phyloP scores from a whole-genome alignment of 2,888 invertebrate species.

The Adineta ricciae region DNA sequence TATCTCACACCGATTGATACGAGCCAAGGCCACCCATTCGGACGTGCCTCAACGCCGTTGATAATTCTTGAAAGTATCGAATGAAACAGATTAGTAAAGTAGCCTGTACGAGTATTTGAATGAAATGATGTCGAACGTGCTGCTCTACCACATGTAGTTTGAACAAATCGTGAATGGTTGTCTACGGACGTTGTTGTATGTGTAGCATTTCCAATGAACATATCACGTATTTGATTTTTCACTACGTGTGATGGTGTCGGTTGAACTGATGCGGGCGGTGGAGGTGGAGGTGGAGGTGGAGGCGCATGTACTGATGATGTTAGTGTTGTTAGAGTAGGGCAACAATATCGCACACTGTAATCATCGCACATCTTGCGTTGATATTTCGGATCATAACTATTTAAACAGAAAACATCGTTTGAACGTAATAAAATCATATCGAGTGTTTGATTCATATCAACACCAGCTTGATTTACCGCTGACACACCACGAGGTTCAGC shows the following conservation, averaged over 20 bases:
- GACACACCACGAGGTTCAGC: neutral
- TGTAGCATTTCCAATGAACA: neutral
- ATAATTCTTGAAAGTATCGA: neutral
- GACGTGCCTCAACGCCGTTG: neutral
- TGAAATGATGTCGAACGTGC: neutral
- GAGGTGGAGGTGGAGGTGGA: no score
- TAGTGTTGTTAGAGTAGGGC: neutral
- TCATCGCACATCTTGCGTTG: slow-evolving; percentile 6
- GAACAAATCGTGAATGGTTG: neutral
- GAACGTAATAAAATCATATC: neutral
- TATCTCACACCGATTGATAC: slow-evolving; percentile 13
- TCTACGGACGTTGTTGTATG: neutral
- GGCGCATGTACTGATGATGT: neutral
- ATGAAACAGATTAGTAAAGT: neutral
- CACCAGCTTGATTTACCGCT: neutral
- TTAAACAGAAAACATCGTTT: neutral
- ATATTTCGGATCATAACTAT: slow-evolving; percentile 16
- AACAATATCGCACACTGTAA: slow-evolving; percentile 3
- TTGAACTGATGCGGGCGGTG: no score
- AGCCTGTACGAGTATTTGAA: neutral
- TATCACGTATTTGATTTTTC: neutral
- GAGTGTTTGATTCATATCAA: slow-evolving; percentile 15
- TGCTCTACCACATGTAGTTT: neutral
- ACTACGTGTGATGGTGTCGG: no score
- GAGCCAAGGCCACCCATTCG: slow-evolving; percentile 3